Percentiles rank a stretch among this genome's conserved stretches.
These are phyloP conservation scores for Drosophila paracracens DNA, from an alignment of 2,888 invertebrate genomes.

Conservation along the genomic window DNA sequence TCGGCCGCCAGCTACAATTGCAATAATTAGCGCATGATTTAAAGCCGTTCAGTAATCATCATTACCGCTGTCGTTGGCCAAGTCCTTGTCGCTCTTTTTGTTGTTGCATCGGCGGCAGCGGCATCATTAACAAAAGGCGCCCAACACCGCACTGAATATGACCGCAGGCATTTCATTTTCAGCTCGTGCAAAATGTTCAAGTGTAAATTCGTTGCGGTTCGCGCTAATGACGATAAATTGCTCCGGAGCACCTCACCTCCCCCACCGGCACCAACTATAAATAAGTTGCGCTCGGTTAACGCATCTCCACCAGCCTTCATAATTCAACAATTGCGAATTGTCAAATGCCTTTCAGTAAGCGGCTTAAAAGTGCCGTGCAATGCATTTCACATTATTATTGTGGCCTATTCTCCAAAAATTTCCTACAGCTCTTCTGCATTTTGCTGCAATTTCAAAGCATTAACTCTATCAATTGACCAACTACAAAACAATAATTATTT, in stretches of 20 bases:
- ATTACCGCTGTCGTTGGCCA: slow-evolving; percentile 71
- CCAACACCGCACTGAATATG: slow-evolving; percentile 35
- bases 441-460: not conserved
- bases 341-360: slow-evolving; percentile 35
- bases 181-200: slow-evolving; percentile 76
- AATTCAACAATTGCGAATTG: slow-evolving; percentile 8
- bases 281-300: slow-evolving; percentile 69
- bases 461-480: not conserved
- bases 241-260: slow-evolving; percentile 28
- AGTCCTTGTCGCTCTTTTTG: slow-evolving; percentile 32
- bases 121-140: slow-evolving; percentile 63
- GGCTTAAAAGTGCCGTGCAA: slow-evolving; percentile 54
- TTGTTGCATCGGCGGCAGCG: slow-evolving; percentile 34
- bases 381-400: slow-evolving; percentile 36
- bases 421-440: too few relatives aligned
- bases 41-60: slow-evolving; percentile 81
- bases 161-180: slow-evolving; percentile 77
- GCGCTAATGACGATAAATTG: slow-evolving; percentile 80
- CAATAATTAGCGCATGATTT: slow-evolving; percentile 81
- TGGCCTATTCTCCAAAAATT: not conserved
- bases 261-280: slow-evolving; percentile 63
- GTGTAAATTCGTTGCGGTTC: slow-evolving; percentile 70
- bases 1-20: slow-evolving; percentile 69
- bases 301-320: slow-evolving; percentile 3
- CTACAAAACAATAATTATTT: not conserved